These are phyloP conservation scores for Cyprinodon variegatus DNA, from an alignment of 2,113 vertebrate genomes.

Conservation along the genomic window DNA sequence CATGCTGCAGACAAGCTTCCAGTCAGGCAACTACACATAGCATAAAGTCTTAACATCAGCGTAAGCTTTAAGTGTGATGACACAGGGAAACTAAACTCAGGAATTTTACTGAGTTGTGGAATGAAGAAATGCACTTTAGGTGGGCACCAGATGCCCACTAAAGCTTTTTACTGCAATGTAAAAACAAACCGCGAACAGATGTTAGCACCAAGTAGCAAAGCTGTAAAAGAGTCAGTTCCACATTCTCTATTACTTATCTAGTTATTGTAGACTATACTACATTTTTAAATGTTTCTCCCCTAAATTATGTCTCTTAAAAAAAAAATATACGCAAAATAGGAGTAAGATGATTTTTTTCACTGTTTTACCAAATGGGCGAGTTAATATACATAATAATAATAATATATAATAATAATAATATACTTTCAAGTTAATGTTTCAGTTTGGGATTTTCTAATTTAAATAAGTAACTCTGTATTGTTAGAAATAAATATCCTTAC, in stretches of 20 bases:
- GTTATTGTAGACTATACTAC: background rate
- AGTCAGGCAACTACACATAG: too few relatives aligned
- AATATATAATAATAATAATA: background rate
- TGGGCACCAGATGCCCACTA: background rate
- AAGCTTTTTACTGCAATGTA: background rate
- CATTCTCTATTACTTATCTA: background rate
- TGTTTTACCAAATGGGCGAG: background rate
- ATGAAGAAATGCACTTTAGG: background rate
- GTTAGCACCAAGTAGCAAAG: too few relatives aligned
- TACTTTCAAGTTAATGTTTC: slow-evolving; percentile 19
- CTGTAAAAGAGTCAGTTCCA: background rate
- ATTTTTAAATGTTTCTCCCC: background rate
- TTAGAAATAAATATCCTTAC: background rate
- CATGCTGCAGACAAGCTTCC: background rate
- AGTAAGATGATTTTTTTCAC: background rate
- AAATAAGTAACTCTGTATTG: background rate
- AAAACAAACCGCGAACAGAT: background rate
- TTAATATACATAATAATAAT: background rate
- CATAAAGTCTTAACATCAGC: too few relatives aligned
- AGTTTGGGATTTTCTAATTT: slow-evolving; percentile 20
- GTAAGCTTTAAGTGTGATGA: background rate
- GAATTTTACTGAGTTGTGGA: background rate
- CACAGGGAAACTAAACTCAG: background rate
- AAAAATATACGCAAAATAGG: background rate
- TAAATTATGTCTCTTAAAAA: background rate